These are phyloP conservation scores for Acipenser transmontanus DNA, from an alignment of 2,797 vertebrate species.

Conservation along the genomic window DNA sequence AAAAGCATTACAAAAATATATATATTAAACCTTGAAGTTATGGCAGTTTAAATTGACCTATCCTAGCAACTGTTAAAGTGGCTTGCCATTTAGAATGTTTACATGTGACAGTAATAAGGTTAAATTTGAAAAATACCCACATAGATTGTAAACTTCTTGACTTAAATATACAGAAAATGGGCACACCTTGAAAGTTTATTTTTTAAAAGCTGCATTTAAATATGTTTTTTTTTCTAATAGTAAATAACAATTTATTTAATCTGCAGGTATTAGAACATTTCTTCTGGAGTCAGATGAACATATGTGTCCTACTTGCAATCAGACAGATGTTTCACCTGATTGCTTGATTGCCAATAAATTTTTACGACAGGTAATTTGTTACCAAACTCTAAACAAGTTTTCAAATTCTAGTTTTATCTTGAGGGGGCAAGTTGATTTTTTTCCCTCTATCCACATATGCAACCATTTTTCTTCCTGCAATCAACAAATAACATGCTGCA, in stretches of 20 bases:
- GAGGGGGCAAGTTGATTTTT: no score
- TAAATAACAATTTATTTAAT: not conserved
- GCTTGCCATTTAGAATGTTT: no score
- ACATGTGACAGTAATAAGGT: no score
- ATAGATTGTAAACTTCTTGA: no score
- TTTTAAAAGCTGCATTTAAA: no score
- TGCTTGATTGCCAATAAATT: constrained; percentile 92
- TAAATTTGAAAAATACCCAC: no score
- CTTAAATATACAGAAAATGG: no score
- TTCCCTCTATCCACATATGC: no score
- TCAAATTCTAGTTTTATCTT: not conserved
- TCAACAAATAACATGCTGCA: not conserved
- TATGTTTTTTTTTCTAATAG: not conserved
- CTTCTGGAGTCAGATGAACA: constrained; percentile 91
- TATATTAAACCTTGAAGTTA: no score
- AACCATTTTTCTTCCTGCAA: not conserved
- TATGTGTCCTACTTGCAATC: constrained; percentile 82
- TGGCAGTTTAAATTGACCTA: no score
- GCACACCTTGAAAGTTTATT: not conserved
- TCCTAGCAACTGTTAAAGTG: no score
- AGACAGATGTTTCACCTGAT: constrained; percentile 86
- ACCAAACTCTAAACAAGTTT: not conserved
- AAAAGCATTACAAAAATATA: no score
- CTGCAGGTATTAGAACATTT: constrained; percentile 81
- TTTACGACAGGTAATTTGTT: constrained; percentile 77